Evolutionary conservation across 92 coral and sea anemone genomes (phyloP).

Genomic region (Umimayanthus chanpuru): DNA sequence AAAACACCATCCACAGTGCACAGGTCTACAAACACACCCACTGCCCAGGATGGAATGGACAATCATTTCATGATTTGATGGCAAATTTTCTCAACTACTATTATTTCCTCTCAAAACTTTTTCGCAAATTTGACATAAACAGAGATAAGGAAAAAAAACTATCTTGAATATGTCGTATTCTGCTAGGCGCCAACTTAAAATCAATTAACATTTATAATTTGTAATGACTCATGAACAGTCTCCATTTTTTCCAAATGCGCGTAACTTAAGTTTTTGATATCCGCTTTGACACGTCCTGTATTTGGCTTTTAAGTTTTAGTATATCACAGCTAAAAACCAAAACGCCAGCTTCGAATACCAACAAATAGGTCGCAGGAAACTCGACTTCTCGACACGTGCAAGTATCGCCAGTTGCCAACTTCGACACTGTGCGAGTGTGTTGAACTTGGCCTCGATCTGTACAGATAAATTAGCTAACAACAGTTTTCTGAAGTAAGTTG

Average conservation of each 20-base stretch:
- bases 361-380: background rate
- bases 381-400: conserved; percentile 25
- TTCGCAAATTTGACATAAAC: background rate
- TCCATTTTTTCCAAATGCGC: background rate
- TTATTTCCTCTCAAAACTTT: background rate
- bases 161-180: no score
- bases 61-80: no score
- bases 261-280: background rate
- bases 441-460: background rate
- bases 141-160: no score
- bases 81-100: no score
- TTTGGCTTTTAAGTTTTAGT: no score
- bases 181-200: background rate
- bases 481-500: background rate
- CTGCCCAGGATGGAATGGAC: no score
- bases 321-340: background rate
- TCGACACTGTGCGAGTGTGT: background rate
- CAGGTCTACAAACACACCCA: no score
- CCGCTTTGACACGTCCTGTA: background rate
- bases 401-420: background rate
- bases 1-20: no score
- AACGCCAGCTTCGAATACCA: background rate
- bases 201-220: background rate
- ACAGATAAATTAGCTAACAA: background rate
- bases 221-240: background rate